Base-by-base conservation (phyloP, 2,113 vertebrate species). In the Motacilla tschutschensis region DNA sequence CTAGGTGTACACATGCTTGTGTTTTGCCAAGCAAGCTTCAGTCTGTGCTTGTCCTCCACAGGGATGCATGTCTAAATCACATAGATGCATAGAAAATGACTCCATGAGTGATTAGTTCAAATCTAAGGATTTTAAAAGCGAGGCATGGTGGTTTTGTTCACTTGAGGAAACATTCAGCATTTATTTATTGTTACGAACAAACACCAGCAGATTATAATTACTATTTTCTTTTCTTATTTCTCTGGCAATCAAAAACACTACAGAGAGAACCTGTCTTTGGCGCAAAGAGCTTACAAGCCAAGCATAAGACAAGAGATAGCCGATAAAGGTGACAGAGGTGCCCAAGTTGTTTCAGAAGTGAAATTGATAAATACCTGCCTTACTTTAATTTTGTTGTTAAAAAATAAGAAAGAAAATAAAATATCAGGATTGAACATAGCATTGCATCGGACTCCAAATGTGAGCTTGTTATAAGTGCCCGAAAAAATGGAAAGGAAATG, bases 221-320 rank as follows among this genome's bases (percentile, higher is more conserved):
- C 33, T 76, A 28, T 88, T 88, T 92, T 75, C 24, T 86, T 85
- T 57, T 80, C 53, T 29, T 73, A 35, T 53, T 85, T 43, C 36
- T 80, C 22, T 53, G 69, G 53, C 41, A 70, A 47, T 63, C 1
- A 1, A 59, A 51, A 79, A 33, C 15, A 36, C 43, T 62, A 54
- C 20, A 73, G 78, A 65, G 33, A 47, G 67, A 70, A 76, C 31
- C 26, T 35, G 31, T 25, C 33, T 78, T 35, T 66, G 19, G 59
- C 48, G 67, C 44, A 67, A 84, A 73, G 10, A 48, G 25, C 17
- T 79, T 70, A 31, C 24, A 79, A 66, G 3, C 14, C 51, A 69
- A 46, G 26, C 18, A 6, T 58, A 43, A 84, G 9, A 20, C 43
- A 62, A 62, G 3, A 41, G 16, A 29, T 10, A 73, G 21, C 18